phyloP scores from a whole-genome alignment of 2,113 vertebrate species.

The Gadus chalcogrammus region DNA sequence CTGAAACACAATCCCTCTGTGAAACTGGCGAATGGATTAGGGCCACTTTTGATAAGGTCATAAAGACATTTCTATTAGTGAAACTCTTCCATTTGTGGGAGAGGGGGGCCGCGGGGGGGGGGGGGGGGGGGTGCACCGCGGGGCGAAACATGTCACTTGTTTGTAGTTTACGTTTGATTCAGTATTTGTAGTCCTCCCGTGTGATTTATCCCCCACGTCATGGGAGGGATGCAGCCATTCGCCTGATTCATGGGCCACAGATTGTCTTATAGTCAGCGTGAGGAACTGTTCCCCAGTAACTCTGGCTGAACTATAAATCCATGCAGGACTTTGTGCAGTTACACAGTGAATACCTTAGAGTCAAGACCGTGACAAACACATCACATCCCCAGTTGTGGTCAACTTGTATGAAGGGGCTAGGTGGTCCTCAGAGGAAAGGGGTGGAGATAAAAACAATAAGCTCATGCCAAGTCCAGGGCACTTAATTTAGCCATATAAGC shows the following conservation, averaged over 20 bases:
- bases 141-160: not conserved
- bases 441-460: slow-evolving; percentile 47
- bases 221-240: no score
- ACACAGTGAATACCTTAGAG: no score
- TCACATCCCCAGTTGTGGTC: not conserved
- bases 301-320: no score
- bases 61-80: slow-evolving; percentile 68
- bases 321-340: no score
- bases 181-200: no score
- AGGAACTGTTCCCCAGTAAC: no score
- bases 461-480: slow-evolving; percentile 56
- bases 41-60: slow-evolving; percentile 70
- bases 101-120: not conserved
- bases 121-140: no score
- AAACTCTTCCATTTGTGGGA: slow-evolving; percentile 49
- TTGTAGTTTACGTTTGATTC: no score
- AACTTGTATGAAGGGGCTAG: not conserved
- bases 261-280: no score
- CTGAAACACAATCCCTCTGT: slow-evolving; percentile 77
- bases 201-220: no score
- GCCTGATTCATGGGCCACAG: no score
- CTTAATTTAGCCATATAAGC: slow-evolving; percentile 62
- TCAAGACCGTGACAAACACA: not conserved
- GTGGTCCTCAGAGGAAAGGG: slow-evolving; percentile 44
- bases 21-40: slow-evolving; percentile 71